phyloP scores from a whole-genome alignment of 2,113 vertebrate genomes.

The Apodemus sylvaticus region DNA sequence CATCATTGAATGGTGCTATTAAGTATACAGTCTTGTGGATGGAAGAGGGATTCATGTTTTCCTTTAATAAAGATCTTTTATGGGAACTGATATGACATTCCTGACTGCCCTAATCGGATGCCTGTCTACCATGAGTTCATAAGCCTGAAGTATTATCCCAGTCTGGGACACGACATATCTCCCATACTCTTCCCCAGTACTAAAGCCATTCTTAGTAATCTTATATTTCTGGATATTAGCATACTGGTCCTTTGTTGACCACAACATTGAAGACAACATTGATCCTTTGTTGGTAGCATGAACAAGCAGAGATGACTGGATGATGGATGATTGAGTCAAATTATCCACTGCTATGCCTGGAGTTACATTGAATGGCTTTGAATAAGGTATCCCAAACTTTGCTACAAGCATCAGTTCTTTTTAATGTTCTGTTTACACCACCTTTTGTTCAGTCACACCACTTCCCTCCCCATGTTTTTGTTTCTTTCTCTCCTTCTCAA shows the following conservation, averaged over 20 bases:
- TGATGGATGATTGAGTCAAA: too few relatives aligned
- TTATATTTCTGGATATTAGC: not conserved
- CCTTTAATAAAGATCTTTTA: not conserved
- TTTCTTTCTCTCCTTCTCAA: not conserved
- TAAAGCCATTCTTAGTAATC: not conserved
- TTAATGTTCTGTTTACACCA: not conserved
- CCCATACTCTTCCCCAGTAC: not conserved
- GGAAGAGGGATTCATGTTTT: not conserved
- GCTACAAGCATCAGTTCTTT: not conserved
- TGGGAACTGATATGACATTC: not conserved
- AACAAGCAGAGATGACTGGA: not conserved
- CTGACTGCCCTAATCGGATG: not conserved
- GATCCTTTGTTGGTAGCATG: not conserved
- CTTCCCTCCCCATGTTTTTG: not conserved
- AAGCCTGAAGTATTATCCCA: not conserved
- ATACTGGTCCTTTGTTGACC: too few relatives aligned
- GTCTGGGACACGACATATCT: not conserved
- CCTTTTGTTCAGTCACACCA: not conserved
- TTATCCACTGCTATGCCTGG: not conserved
- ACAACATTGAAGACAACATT: too few relatives aligned
- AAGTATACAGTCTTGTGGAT: constrained; percentile 11
- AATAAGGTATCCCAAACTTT: not conserved
- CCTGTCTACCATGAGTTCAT: not conserved
- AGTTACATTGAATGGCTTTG: not conserved
- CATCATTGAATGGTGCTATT: not conserved